Evolutionary conservation across 1,140 invertebrate genomes (phyloP), one percentile per base, ranked within the genome.

Genomic region (Drosophila miranda): DNA sequence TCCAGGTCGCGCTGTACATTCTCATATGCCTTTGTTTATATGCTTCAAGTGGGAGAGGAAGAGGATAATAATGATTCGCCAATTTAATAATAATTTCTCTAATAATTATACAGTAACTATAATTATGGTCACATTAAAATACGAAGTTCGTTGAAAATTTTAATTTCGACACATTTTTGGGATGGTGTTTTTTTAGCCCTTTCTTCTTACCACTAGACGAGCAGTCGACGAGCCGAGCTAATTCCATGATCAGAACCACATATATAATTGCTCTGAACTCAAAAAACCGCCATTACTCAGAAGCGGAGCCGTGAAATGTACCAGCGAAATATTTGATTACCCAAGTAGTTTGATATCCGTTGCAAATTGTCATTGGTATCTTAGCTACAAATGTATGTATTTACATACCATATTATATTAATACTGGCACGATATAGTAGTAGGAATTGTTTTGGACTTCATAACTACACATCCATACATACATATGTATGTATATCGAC

Each of bases 21-120:
- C 23, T 5, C 23, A 4, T 26, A 26, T 26, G 23, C 23, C 30
- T 30, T 8, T 53, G 48, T 60, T 52, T 41, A 6, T 52, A 53
- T 21, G 38, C 50, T 41, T 28, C 14, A 63, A 49, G 53, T 58
- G 43, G 45, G 62, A 61, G 51, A 68, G 72, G 59, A 76, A 59
- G 44, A 19, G 19, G 19, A 63, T 56, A 34, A 76, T 81, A 82
- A 87, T 87, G 70, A 66, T 78, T 78, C 63, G 68, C 67, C 78
- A 78, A 82, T 88, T 88, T 72, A 72, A 69, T 63, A 60, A 78
- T 78, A 70, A 67, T 83, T 83, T 44, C 60, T 58, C 46, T 61
- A 82, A 82, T 82, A 82, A 82, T 82, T 78, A 83, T 78, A 66
- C 38, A 60, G 53, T 46, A 66, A 60, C 48, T 48, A 51, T 74